Conservation (phyloP, 2,797 vertebrate genomes). For the Acanthurus leucopareius region DNA sequence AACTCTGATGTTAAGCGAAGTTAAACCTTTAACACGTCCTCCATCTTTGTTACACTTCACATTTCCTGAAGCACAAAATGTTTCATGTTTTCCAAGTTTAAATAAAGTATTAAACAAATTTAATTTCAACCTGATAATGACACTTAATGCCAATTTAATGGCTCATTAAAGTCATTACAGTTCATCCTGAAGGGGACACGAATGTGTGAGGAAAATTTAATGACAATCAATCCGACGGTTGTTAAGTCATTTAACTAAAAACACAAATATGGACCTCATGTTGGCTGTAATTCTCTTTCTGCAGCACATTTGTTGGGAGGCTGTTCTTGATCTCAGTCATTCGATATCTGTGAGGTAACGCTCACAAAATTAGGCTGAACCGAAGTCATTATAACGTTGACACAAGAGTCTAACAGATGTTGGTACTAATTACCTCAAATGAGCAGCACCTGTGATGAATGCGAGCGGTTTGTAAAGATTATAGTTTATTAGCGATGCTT, state of each 20-base stretch:
- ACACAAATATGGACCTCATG: neutral
- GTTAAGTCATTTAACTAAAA: neutral
- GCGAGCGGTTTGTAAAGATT: neutral
- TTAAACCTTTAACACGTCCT: too few relatives aligned
- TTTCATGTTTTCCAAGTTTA: too few relatives aligned
- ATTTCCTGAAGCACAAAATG: neutral
- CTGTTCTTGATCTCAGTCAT: neutral
- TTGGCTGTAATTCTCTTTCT: neutral
- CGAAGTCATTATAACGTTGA: neutral
- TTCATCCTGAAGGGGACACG: neutral
- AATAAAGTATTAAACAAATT: neutral
- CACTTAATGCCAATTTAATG: neutral
- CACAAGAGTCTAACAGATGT: conserved; percentile 14
- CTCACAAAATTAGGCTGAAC: neutral
- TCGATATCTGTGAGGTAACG: neutral
- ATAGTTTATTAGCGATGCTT: neutral
- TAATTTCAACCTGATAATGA: neutral
- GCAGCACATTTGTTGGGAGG: neutral
- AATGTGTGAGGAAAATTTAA: neutral
- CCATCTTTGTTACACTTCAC: too few relatives aligned
- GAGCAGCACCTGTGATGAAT: conserved; percentile 4
- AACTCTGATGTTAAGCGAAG: neutral
- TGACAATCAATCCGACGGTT: neutral
- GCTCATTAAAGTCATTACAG: neutral
- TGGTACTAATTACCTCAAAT: neutral